Evolutionary conservation across 1,140 invertebrate genomes (phyloP), one percentile per base, ranked within the genome.

Genomic region (Vanessa atalanta): DNA sequence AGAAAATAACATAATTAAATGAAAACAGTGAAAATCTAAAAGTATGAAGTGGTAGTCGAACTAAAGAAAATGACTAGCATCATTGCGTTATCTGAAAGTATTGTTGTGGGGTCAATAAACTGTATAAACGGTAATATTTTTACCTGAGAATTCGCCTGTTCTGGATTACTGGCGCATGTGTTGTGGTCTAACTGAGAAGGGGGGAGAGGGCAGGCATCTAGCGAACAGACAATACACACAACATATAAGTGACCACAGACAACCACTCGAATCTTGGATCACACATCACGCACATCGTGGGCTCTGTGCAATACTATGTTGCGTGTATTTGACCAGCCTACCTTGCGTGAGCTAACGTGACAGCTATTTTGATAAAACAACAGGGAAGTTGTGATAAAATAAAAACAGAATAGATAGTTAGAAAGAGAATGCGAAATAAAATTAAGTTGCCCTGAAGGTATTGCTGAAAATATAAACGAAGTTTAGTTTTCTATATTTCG

Each of bases 151-250:
- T 88, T 93, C 92, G 90, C 91, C 93, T 93, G 93, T 92, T 93
- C 93, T 93, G 90, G 92, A 93, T 92, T 93, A 92, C 93, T 93
- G 91, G 92, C 92, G 90, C 88, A 93, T 93, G 93, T 94, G 93
- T 93, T 94, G 93, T 94, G 94, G 94, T 94, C 94, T 95, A 94
- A 94, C 94, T 94, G 94, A 94, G 94, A 94, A 93, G 92, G 92
- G 93, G 94, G 94, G 93, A 94, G 94, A 94, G 94, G 94, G 94
- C 94, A 95, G 94, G 94, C 94, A 95, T 95, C 94, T 95, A 93
- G 93, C 93, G 93, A 93, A 93, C 93, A 93, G 90, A 93, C 92
- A 93, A 93, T 93, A 93, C 93, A 93, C 93, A 93, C 93, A 91
- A 93, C 93, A 93, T 93, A 90, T 90, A 93, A 93, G 89, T 93